A percentile compares a stretch with the other conserved stretches of the same genome.
Evolutionary conservation across 2,113 vertebrate species (phyloP).

Genomic region (Ahaetulla prasina): DNA sequence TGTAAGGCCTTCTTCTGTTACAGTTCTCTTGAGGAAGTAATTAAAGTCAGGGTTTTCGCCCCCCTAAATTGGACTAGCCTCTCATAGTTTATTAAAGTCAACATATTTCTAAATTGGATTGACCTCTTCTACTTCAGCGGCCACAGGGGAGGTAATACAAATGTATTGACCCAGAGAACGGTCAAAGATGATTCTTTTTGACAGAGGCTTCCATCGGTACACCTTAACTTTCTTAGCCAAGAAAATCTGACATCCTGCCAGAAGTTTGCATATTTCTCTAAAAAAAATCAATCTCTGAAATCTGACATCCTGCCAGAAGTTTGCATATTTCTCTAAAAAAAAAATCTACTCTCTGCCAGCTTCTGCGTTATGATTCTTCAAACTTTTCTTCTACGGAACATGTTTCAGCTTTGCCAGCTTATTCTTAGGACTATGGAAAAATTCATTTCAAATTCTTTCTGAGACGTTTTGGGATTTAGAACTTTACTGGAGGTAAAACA

Average conservation of each 20-base stretch:
- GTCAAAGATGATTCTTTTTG: slow-evolving; percentile 11
- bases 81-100: not conserved
- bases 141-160: not conserved
- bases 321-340: not conserved
- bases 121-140: not conserved
- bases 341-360: not conserved
- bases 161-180: not conserved
- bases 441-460: not conserved
- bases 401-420: not conserved
- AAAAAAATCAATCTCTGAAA: not conserved
- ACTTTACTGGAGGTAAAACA: not conserved
- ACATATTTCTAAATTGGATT: not conserved
- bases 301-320: not conserved
- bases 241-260: not conserved
- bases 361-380: not conserved
- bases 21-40: slow-evolving; percentile 18
- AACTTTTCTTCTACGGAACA: not conserved
- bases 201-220: slow-evolving; percentile 2
- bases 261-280: not conserved
- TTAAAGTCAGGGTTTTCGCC: not conserved
- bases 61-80: slow-evolving; percentile 15
- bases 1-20: not conserved
- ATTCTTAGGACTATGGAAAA: not conserved
- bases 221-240: slow-evolving; percentile 22
- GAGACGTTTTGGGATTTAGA: not conserved